Conservation (phyloP, 2,113 vertebrate genomes). For the Dipodomys ordii region DNA sequence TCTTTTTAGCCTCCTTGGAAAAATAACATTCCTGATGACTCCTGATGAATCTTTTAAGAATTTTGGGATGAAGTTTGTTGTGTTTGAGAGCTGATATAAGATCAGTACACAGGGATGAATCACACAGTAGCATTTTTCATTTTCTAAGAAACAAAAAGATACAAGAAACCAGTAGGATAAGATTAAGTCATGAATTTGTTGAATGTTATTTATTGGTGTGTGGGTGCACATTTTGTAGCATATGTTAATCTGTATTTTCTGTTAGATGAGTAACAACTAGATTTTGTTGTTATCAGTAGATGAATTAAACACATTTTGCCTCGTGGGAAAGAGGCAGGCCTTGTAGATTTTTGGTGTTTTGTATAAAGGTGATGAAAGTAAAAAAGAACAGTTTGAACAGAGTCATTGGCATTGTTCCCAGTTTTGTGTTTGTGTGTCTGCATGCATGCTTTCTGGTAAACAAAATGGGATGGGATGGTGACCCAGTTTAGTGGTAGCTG, state of each 20-base stretch:
- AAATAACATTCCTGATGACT: neutral
- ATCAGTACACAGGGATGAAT: neutral
- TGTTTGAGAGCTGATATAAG: neutral
- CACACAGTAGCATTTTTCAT: neutral
- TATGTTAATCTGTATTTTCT: neutral
- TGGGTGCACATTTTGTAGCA: neutral
- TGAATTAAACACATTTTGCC: neutral
- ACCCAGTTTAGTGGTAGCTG: neutral
- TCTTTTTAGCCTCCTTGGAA: neutral
- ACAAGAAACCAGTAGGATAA: neutral
- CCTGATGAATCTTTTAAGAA: neutral
- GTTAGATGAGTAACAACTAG: neutral
- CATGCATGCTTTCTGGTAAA: neutral
- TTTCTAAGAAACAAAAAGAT: neutral
- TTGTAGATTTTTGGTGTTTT: neutral
- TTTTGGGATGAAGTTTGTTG: neutral
- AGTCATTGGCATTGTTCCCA: neutral
- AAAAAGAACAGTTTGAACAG: neutral
- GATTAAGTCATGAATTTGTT: neutral
- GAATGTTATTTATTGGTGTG: neutral
- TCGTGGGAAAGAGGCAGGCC: neutral
- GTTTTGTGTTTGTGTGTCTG: neutral
- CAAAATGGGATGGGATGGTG: neutral
- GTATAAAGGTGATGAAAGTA: neutral
- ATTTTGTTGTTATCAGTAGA: neutral